phyloP scores from a whole-genome alignment of 2,888 invertebrate genomes.

The Dryadula phaetusa region DNA sequence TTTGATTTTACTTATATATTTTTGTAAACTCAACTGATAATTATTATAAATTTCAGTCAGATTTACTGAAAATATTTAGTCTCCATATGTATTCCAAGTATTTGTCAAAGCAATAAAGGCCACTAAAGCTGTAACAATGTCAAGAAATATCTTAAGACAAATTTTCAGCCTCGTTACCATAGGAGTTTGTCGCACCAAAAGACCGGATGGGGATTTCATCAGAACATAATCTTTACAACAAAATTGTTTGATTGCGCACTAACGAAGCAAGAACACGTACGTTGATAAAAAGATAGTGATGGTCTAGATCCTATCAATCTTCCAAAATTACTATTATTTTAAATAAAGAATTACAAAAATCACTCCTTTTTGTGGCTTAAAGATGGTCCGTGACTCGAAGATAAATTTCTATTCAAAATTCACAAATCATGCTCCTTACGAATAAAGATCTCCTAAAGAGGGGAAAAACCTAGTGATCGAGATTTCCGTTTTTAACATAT shows the following conservation, averaged over 20 bases:
- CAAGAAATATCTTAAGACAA: conserved; percentile 41
- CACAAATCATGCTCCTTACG: not conserved
- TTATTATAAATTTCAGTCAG: not conserved
- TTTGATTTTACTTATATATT: not conserved
- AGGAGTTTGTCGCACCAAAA: conserved; percentile 60
- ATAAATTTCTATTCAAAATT: not conserved
- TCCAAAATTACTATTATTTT: conserved; percentile 43
- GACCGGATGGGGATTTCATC: conserved; percentile 81
- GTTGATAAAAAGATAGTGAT: conserved; percentile 72
- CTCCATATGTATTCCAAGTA: not conserved
- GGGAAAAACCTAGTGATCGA: not conserved
- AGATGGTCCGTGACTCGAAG: no score
- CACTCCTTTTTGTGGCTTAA: not conserved
- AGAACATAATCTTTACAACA: conserved; percentile 83
- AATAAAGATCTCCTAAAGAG: no score
- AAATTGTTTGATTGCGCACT: conserved; percentile 78
- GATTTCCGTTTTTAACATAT: not conserved
- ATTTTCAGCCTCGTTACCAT: conserved; percentile 50
- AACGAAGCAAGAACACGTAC: conserved; percentile 74
- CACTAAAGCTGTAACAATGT: not conserved
- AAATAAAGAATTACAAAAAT: conserved; percentile 8
- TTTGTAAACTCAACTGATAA: not conserved
- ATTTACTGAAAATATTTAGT: not conserved
- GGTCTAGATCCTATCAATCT: conserved; percentile 60
- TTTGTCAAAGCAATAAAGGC: not conserved